Conservation (phyloP, 2,113 vertebrate species). For the Hippocampus mohnikei region DNA sequence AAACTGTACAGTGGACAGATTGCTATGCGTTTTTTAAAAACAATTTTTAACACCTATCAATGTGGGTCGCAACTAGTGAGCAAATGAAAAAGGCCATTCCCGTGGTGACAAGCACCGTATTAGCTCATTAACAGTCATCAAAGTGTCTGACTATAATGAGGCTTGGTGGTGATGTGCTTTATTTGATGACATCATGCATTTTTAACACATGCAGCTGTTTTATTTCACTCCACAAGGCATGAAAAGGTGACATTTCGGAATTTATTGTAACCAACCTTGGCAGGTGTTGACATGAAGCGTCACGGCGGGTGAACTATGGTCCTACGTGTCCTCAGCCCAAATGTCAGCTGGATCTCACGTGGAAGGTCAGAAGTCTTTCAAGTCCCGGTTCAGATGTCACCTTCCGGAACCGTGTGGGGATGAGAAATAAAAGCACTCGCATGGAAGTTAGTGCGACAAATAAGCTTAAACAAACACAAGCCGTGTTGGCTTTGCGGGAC, state of each 20-base stretch:
- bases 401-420: not conserved
- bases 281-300: slow-evolving; percentile 12
- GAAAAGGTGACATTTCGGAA: not conserved
- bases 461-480: not conserved
- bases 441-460: not conserved
- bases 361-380: slow-evolving; percentile 46
- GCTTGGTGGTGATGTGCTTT: not conserved
- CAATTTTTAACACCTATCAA: too few relatives aligned
- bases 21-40: too few relatives aligned
- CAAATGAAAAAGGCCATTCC: too few relatives aligned
- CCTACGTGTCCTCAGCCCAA: slow-evolving; percentile 20
- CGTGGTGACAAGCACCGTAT: too few relatives aligned
- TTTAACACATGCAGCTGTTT: not conserved
- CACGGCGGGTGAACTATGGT: slow-evolving; percentile 2
- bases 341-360: slow-evolving; percentile 25
- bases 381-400: slow-evolving; percentile 15
- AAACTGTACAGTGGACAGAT: too few relatives aligned
- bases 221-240: not conserved
- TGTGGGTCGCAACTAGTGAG: too few relatives aligned
- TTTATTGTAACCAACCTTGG: not conserved
- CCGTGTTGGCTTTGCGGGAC: not conserved
- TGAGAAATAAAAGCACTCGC: not conserved
- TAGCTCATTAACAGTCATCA: too few relatives aligned
- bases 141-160: not conserved
- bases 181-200: not conserved